Evolutionary conservation across 2,888 invertebrate genomes (phyloP), one percentile per base, ranked within the genome.

Genomic region (Euplagia quadripunctaria): DNA sequence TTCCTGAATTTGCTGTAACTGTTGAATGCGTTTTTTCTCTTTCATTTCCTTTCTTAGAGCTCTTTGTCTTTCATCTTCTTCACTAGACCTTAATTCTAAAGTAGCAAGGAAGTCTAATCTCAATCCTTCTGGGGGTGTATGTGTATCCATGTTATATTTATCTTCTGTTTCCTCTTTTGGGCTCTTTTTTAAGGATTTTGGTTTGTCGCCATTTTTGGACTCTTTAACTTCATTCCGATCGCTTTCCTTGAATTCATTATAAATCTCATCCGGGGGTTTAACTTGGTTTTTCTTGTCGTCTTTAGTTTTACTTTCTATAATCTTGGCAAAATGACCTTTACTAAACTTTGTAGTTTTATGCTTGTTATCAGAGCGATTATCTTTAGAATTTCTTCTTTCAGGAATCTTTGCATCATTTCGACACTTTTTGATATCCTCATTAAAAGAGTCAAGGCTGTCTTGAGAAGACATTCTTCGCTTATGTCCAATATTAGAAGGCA

Each of bases 401-500:
- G 93, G 88, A 68, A 94, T 83, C 87, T 96, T 97, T 16, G 92
- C 88, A 58, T 94, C 96, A 73, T 96, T 94, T 91, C 97, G 97
- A 81, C 96, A 94, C 79, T 97, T 97, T 85, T 98, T 98, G 4
- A 95, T 88, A 17, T 97, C 97, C 76, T 97, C 97, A 71, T 95
- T 94, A 4, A 96, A 89, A 71, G 93, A 93, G 81, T 97, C 96
- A 70, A 95, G 83, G 85, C 96, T 96, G 75, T 98, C 98, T 89
- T 98, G 98, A 1, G 97, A 97, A 79, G 98, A 98, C 87, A 98
- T 96, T 76, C 98, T 96, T 70, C 98, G 96, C 91, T 98, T 98
- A 73, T 96, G 94, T 0, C 97, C 97, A 51, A 97, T 96, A 75
- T 96, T 96, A 6, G 97, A 97, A 7, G 97, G 97, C 82, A 97